A percentile compares a stretch with the other conserved stretches of the same genome.
Evolutionary conservation across 2,113 vertebrate species (phyloP).

Genomic region (Oncorhynchus gorbuscha): DNA sequence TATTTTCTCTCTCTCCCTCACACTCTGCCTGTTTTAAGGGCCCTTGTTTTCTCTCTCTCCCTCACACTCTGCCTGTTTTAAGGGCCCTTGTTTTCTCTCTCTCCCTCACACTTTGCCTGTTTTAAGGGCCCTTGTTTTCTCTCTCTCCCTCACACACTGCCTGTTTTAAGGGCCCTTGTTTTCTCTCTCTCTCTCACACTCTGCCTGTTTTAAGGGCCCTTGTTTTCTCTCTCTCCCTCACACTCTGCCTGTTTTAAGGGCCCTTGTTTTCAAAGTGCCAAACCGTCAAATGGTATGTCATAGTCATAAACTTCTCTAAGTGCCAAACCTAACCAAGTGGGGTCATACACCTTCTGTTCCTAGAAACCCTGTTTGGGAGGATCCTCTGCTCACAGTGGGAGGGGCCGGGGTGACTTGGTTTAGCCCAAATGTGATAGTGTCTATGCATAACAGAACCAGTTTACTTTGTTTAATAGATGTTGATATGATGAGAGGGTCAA

Average conservation of each 20-base stretch:
- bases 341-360: neutral
- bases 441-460: constrained; percentile 12
- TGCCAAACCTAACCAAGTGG: constrained; percentile 44
- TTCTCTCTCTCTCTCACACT: too few species aligned
- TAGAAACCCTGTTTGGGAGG: constrained; percentile 15
- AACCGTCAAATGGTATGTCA: constrained; percentile 45
- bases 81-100: neutral
- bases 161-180: too few species aligned
- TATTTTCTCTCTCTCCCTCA: neutral
- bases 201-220: too few species aligned
- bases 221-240: neutral
- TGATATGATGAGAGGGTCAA: constrained; percentile 64
- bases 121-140: neutral
- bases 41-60: too few species aligned
- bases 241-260: neutral
- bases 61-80: too few species aligned
- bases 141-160: too few species aligned
- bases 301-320: constrained; percentile 41
- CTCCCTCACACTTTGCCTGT: neutral
- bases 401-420: constrained; percentile 15
- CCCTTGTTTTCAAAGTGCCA: constrained; percentile 45
- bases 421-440: neutral
- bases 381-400: constrained; percentile 28
- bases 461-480: constrained; percentile 22
- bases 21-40: too few species aligned